phyloP scores from a whole-genome alignment of 2,113 vertebrate genomes.

The Talpa occidentalis region DNA sequence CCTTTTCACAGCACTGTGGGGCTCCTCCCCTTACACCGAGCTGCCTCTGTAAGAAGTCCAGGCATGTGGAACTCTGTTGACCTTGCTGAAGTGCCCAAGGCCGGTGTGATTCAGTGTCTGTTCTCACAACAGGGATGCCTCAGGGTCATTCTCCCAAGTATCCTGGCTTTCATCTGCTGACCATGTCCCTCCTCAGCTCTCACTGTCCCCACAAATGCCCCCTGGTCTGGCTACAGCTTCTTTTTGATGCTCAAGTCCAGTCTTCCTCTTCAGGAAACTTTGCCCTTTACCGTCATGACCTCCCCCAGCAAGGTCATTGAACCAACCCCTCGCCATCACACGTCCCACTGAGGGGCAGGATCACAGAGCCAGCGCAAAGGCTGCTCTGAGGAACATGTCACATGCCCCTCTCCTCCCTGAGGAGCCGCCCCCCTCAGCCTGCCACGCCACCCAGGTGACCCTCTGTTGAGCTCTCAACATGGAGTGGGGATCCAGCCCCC shows the following conservation, averaged over 20 bases:
- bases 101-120: background rate
- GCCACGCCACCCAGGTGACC: fast-evolving
- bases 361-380: background rate
- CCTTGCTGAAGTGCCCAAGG: background rate
- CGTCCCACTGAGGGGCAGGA: background rate
- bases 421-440: background rate
- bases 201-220: background rate
- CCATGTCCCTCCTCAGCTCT: background rate
- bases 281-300: background rate
- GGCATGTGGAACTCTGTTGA: background rate
- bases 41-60: too few relatives aligned
- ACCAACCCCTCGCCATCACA: background rate
- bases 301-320: background rate
- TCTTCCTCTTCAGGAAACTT: background rate
- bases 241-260: background rate
- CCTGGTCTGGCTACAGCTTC: background rate
- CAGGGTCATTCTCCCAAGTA: background rate
- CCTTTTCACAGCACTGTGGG: too few relatives aligned
- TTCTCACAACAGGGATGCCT: background rate
- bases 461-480: background rate
- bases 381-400: background rate
- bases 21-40: too few relatives aligned
- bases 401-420: background rate
- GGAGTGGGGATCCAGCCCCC: background rate
- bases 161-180: background rate